A percentile compares a stretch with the other conserved stretches of the same genome.
Conservation (phyloP, 2,888 invertebrate species). For the Gari tellinella region DNA sequence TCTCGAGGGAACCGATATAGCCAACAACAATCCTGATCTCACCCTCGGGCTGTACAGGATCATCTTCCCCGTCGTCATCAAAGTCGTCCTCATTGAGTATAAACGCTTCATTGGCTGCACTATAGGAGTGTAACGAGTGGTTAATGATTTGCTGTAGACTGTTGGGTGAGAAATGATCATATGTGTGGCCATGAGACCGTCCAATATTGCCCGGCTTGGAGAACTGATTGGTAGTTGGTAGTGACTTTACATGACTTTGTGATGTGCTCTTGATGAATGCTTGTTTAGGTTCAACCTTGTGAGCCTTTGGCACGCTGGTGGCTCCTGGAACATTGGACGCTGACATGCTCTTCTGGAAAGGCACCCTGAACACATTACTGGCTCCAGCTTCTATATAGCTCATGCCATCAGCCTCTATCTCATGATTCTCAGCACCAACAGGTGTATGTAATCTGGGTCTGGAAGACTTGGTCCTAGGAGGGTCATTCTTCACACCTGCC, state of each 20-base stretch:
- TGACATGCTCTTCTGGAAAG: slow-evolving; percentile 56
- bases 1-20: slow-evolving; percentile 97
- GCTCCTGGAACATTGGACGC: slow-evolving; percentile 44
- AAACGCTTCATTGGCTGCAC: slow-evolving; percentile 68
- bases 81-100: slow-evolving; percentile 64
- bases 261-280: slow-evolving; percentile 67
- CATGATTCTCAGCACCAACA: slow-evolving; percentile 68
- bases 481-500: slow-evolving; percentile 27
- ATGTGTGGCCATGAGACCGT: slow-evolving; percentile 45
- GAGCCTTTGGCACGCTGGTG: slow-evolving; percentile 39
- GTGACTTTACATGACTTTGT: slow-evolving; percentile 47
- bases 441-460: slow-evolving; percentile 63
- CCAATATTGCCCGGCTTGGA: slow-evolving; percentile 27
- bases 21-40: slow-evolving; percentile 87
- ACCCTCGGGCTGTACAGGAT: slow-evolving; percentile 42
- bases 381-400: slow-evolving; percentile 62
- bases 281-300: slow-evolving; percentile 65
- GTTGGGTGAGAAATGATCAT: slow-evolving; percentile 60
- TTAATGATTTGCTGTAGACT: slow-evolving; percentile 61
- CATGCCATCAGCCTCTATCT: slow-evolving; percentile 47
- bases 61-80: slow-evolving; percentile 64
- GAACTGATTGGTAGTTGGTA: slow-evolving; percentile 23
- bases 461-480: slow-evolving; percentile 52
- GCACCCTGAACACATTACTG: slow-evolving; percentile 55
- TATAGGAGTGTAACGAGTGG: slow-evolving; percentile 62